These are phyloP conservation scores for Cepphus grylle DNA, from an alignment of 2,113 vertebrate species.

Conservation along the genomic window DNA sequence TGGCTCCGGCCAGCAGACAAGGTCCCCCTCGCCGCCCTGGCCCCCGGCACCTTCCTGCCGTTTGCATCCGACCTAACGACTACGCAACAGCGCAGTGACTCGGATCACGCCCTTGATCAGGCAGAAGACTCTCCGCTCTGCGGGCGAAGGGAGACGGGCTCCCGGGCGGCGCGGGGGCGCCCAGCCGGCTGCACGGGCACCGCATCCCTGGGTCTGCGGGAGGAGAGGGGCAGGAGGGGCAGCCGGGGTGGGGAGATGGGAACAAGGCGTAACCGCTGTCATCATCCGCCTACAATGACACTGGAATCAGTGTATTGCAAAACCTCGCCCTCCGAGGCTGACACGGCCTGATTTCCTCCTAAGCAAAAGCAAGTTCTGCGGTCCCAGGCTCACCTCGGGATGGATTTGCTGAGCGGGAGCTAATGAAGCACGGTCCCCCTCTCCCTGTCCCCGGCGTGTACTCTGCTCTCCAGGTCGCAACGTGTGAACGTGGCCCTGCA, in stretches of 20 bases:
- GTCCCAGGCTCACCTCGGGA: background rate
- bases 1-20: fast-evolving
- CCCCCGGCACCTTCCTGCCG: background rate
- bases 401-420: background rate
- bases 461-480: background rate
- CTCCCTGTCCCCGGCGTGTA: fast-evolving
- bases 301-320: background rate
- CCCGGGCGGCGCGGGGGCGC: fast-evolving
- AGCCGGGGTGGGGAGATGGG: fast-evolving
- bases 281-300: background rate
- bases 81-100: fast-evolving
- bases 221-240: background rate
- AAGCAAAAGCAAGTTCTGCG: background rate
- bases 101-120: fast-evolving
- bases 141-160: background rate
- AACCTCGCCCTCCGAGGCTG: background rate
- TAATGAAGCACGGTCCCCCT: fast-evolving
- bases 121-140: fast-evolving
- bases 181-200: background rate
- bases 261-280: background rate
- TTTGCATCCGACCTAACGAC: background rate
- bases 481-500: fast-evolving
- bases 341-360: background rate
- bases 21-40: fast-evolving
- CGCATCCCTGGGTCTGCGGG: fast-evolving